Evolutionary conservation across 2,888 invertebrate species (phyloP).

Genomic region (Caenorhabditis sp.): DNA sequence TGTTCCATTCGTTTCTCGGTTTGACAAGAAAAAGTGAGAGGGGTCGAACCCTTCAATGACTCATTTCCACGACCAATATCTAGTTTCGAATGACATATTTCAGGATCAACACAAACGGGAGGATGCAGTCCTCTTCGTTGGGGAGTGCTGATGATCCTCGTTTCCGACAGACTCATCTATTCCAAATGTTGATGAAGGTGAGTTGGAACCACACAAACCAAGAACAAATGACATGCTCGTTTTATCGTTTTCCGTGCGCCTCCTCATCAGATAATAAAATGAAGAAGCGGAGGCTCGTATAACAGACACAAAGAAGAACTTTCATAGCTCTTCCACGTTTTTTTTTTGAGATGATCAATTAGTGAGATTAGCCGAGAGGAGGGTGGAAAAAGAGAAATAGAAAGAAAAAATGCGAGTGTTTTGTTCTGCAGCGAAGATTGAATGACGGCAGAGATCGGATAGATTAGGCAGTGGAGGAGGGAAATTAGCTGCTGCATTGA

Average conservation of each 20-base stretch:
- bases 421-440: constrained; percentile 23
- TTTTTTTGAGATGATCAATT: constrained; percentile 55
- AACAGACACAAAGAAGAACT: constrained; percentile 18
- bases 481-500: constrained; percentile 26
- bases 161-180: constrained; percentile 70
- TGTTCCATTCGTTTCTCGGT: constrained; percentile 24
- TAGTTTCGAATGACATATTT: constrained; percentile 14
- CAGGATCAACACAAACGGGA: constrained; percentile 58
- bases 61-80: too few relatives aligned
- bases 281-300: neutral
- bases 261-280: constrained; percentile 40
- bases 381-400: constrained; percentile 13
- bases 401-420: too few relatives aligned
- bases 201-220: too few relatives aligned
- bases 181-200: constrained; percentile 73
- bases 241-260: constrained; percentile 5
- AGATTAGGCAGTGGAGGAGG: neutral
- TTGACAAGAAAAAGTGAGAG: constrained; percentile 2
- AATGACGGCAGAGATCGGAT: constrained; percentile 14
- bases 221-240: neutral
- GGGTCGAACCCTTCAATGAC: too few relatives aligned
- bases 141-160: constrained; percentile 65
- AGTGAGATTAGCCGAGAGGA: constrained; percentile 44
- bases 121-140: constrained; percentile 66
- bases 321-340: constrained; percentile 18